Base-by-base conservation (phyloP, 2,797 vertebrate genomes). In the Pseudopleuronectes americanus region DNA sequence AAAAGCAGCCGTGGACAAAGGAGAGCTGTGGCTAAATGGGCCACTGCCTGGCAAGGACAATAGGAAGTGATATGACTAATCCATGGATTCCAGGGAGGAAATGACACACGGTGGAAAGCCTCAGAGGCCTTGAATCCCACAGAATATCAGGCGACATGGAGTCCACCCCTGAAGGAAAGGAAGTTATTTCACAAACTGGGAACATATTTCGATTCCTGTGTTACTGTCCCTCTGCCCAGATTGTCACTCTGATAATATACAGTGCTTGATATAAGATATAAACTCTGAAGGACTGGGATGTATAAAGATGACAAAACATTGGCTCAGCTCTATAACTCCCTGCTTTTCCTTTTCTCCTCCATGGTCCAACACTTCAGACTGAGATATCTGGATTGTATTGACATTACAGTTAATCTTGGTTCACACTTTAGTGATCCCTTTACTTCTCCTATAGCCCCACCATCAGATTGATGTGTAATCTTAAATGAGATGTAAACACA, bases 51-150 rank as follows among this genome's bases (percentile, higher is more conserved):
- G 89, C 90, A 87, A 67, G 83, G 84, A 88, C 84, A 87, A 87
- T 76, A 80, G 92, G 90, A 93, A 92, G 89, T 84, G 87, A 93
- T 87, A 88, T 85, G 87, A 90, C 85, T 92, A 84, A 91, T 90
- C 84, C 85, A 65, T 57, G n/a, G 86, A 89, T 89, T 85, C 82
- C 77, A 83, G 70, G 70, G 73, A 92, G 91, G 92, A 94, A 93
- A 92, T 89, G 87, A 92, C 91, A 92, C 54, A 67, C 71, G 57
- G 82, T 90, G 92, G 91, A 93, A 91, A 92, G 80, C 77, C 83
- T 85, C 73, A 31, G 63, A 87, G 88, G 71, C 76, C 68, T 85
- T 83, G 90, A 85, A 85, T 93, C 91, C 84, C 87, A 83, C 87
- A 85, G 74, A 87, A 79, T 58, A 77, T 79, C 63, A 65, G 74